phyloP scores from a whole-genome alignment of 1,140 invertebrate genomes.

The Metopolophium dirhodum region DNA sequence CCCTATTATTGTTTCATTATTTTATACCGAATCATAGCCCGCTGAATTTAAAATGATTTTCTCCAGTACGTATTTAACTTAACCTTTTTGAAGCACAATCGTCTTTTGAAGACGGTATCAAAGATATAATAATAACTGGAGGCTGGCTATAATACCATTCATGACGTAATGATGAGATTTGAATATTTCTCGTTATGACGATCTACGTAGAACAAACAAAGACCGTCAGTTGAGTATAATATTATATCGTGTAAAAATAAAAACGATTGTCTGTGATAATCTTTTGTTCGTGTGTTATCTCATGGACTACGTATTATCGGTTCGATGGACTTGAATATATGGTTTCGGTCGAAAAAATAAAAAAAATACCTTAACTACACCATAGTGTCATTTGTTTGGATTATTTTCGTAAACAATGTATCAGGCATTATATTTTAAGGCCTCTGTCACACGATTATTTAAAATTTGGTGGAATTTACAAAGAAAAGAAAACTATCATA shows the following conservation, averaged over 20 bases:
- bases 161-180: neutral
- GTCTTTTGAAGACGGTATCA: constrained; percentile 14
- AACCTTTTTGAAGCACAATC: constrained; percentile 11
- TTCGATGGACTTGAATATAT: constrained; percentile 1
- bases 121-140: neutral
- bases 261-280: constrained; percentile 15
- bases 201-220: neutral
- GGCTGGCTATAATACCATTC: neutral
- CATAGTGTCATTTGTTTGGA: neutral
- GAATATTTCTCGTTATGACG: neutral
- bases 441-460: neutral
- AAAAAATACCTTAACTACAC: neutral
- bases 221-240: neutral
- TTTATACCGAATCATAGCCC: neutral
- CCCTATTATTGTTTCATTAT: neutral
- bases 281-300: neutral
- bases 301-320: neutral
- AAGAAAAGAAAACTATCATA: neutral
- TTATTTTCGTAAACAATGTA: constrained; percentile 6
- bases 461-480: neutral
- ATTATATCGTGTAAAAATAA: neutral
- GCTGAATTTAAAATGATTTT: neutral
- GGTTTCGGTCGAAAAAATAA: neutral
- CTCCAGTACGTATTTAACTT: neutral
- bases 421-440: neutral